phyloP scores from a whole-genome alignment of 2,113 vertebrate species.

The Nansenia antarctica region DNA sequence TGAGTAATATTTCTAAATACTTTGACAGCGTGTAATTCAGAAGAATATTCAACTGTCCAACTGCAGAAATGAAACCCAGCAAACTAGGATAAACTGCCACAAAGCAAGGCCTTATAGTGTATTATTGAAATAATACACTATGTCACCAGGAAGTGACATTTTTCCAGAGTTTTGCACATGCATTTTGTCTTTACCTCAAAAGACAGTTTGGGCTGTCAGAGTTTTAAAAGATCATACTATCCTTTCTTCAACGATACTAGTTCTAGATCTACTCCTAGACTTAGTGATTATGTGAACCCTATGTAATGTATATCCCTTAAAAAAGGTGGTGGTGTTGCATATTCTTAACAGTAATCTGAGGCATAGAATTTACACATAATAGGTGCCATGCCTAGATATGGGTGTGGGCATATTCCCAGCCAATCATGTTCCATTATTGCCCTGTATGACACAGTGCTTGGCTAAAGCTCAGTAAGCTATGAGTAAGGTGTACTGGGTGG shows the following conservation, averaged over 20 bases:
- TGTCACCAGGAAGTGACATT: too few relatives aligned
- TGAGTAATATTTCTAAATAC: slow-evolving; percentile 28
- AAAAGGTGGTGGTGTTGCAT: slow-evolving; percentile 5
- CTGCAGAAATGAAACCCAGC: background rate
- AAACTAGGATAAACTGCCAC: background rate
- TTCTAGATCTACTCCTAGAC: too few relatives aligned
- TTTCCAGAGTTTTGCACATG: too few relatives aligned
- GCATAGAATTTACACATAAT: background rate
- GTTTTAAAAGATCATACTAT: background rate
- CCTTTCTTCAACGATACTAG: background rate
- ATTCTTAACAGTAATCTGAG: slow-evolving; percentile 9
- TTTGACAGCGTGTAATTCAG: slow-evolving; percentile 27
- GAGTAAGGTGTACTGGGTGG: background rate
- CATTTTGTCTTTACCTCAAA: background rate
- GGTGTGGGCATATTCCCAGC: background rate
- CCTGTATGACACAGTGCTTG: background rate
- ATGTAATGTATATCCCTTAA: background rate
- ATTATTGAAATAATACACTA: background rate
- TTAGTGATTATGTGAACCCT: slow-evolving; percentile 2
- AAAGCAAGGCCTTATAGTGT: background rate
- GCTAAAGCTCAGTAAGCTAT: background rate
- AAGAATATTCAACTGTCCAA: slow-evolving; percentile 25
- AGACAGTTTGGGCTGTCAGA: background rate
- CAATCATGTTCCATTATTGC: background rate
- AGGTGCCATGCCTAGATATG: background rate